These are phyloP conservation scores for Calameuta filiformis DNA, from an alignment of 2,888 invertebrate genomes.

Conservation along the genomic window DNA sequence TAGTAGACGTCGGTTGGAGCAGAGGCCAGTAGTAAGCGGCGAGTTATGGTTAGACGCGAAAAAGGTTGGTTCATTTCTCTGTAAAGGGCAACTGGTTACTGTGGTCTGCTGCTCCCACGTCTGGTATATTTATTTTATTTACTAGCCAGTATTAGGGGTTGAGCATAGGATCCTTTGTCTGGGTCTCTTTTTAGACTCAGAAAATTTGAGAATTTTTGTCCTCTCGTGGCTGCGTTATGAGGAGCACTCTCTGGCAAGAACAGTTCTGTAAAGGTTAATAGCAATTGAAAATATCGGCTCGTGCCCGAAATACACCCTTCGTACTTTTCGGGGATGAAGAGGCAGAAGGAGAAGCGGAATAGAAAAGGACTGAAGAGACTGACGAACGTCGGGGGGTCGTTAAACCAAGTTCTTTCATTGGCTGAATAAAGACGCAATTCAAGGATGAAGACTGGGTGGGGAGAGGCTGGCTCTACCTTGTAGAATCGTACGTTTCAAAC, in stretches of 20 bases:
- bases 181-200: background rate
- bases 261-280: background rate
- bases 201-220: background rate
- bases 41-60: background rate
- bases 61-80: background rate
- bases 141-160: background rate
- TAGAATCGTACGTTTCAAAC: background rate
- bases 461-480: background rate
- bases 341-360: slow-evolving; percentile 2
- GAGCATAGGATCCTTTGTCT: background rate
- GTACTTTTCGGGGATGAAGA: background rate
- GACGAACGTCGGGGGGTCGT: background rate
- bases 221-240: background rate
- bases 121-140: background rate
- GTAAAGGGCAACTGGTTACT: background rate
- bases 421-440: background rate
- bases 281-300: slow-evolving; percentile 20
- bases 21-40: background rate
- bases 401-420: background rate
- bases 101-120: background rate
- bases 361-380: background rate
- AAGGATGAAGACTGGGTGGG: background rate
- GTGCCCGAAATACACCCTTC: background rate
- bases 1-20: background rate
- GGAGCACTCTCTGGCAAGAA: background rate